Evolutionary conservation across 2,113 vertebrate species (phyloP).

Genomic region (Hippolais icterina): DNA sequence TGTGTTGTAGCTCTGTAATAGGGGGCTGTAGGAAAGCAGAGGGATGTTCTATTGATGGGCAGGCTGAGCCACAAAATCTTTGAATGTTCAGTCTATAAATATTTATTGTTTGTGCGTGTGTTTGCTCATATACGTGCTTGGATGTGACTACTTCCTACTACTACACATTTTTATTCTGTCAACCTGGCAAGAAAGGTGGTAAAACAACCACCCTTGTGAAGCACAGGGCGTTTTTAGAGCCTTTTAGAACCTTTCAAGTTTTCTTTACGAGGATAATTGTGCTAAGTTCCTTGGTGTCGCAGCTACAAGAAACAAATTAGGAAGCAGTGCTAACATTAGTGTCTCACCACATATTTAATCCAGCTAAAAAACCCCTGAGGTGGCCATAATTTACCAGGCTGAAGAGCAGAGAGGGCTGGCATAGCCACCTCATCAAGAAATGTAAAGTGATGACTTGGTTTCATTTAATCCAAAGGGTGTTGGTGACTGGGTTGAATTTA

Average conservation of each 20-base stretch:
- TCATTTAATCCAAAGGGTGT: neutral
- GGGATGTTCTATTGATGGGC: neutral
- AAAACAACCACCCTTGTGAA: neutral
- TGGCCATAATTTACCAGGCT: neutral
- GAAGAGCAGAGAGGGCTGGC: constrained; percentile 33
- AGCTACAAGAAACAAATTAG: constrained; percentile 16
- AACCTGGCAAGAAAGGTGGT: neutral
- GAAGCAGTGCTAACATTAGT: constrained; percentile 22
- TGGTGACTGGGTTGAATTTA: neutral
- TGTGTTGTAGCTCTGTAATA: neutral
- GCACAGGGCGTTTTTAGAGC: neutral
- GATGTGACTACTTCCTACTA: neutral
- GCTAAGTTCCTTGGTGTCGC: neutral
- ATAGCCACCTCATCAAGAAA: constrained; percentile 37
- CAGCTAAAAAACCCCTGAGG: constrained; percentile 45
- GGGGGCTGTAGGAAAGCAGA: neutral
- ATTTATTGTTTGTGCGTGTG: neutral
- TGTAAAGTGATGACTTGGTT: neutral
- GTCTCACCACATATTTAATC: constrained; percentile 68
- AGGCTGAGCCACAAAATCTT: neutral
- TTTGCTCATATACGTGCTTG: neutral
- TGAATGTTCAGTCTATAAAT: neutral
- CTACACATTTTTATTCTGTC: neutral
- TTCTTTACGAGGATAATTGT: neutral
- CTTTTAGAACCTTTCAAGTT: neutral